These are phyloP conservation scores for Orchestia grillus DNA, from an alignment of 1,140 invertebrate species.

Conservation along the genomic window DNA sequence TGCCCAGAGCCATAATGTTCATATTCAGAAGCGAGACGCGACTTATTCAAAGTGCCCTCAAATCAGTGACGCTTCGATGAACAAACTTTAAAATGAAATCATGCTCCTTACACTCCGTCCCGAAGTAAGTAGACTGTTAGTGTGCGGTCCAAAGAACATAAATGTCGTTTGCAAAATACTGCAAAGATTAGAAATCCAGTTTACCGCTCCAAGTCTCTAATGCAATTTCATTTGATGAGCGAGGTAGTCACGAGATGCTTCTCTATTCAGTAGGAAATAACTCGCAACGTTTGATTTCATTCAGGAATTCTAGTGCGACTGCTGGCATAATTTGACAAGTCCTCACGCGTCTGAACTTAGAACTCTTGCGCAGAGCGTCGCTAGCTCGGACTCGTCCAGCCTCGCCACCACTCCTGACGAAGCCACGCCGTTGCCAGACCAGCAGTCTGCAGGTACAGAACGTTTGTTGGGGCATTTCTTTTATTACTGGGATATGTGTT, in stretches of 20 bases:
- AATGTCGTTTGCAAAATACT: not conserved
- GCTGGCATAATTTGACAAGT: not conserved
- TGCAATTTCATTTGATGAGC: not conserved
- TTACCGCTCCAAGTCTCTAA: not conserved
- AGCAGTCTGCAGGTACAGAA: slow-evolving; percentile 57
- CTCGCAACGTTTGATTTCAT: not conserved
- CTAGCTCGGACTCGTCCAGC: slow-evolving; percentile 68
- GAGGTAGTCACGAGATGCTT: not conserved
- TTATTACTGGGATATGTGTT: too few relatives aligned
- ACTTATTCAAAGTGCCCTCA: too few relatives aligned
- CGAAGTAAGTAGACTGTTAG: too few relatives aligned
- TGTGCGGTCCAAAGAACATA: too few relatives aligned
- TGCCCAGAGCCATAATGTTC: too few relatives aligned
- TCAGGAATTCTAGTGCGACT: not conserved
- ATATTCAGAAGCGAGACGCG: too few relatives aligned
- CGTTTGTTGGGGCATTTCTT: not conserved
- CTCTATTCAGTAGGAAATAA: not conserved
- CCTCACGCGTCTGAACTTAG: not conserved
- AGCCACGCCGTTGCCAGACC: slow-evolving; percentile 58
- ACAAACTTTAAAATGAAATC: too few relatives aligned
- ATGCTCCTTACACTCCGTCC: too few relatives aligned
- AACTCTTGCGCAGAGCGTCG: slow-evolving; percentile 59
- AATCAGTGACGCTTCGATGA: too few relatives aligned
- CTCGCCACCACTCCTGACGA: slow-evolving; percentile 69
- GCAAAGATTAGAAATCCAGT: not conserved